Percentiles rank a stretch among this genome's conserved stretches.
phyloP scores from a whole-genome alignment of 2,113 vertebrate species.

The Scophthalmus maximus region DNA sequence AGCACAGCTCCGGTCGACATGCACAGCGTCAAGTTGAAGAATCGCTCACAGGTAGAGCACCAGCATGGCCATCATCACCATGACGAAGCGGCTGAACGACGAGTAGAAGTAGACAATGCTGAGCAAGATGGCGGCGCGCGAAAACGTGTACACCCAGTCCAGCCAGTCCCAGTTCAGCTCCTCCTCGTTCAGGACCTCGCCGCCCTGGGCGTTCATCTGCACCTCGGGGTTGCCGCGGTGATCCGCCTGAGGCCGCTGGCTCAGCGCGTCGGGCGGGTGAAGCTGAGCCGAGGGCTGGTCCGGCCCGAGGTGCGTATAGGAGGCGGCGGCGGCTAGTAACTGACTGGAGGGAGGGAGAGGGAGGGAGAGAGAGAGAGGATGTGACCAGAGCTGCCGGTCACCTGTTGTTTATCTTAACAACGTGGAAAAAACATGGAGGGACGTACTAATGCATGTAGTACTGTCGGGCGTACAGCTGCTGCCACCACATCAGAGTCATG shows the following conservation, averaged over 20 bases:
- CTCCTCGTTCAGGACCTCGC: constrained; percentile 90
- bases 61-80: constrained; percentile 97
- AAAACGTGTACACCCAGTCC: constrained; percentile 95
- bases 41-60: constrained; percentile 95
- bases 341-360: constrained; percentile 82
- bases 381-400: not conserved
- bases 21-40: not conserved
- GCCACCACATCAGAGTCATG: constrained; percentile 93
- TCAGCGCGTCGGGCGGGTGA: constrained; percentile 62
- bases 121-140: constrained; percentile 90
- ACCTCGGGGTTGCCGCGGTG: constrained; percentile 87
- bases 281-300: constrained; percentile 61
- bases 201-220: constrained; percentile 87
- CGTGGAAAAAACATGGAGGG: not conserved
- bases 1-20: too few relatives aligned
- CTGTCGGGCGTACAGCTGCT: constrained; percentile 92
- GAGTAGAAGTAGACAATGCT: constrained; percentile 98
- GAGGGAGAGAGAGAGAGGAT: not conserved
- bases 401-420: too few relatives aligned
- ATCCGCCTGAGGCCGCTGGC: constrained; percentile 83
- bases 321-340: constrained; percentile 83
- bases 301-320: constrained; percentile 82
- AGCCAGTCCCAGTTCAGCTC: constrained; percentile 97
- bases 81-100: constrained; percentile 95
- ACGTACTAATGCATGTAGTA: constrained; percentile 97